Conservation (phyloP, 2,797 vertebrate genomes). For the Mareca penelope region DNA sequence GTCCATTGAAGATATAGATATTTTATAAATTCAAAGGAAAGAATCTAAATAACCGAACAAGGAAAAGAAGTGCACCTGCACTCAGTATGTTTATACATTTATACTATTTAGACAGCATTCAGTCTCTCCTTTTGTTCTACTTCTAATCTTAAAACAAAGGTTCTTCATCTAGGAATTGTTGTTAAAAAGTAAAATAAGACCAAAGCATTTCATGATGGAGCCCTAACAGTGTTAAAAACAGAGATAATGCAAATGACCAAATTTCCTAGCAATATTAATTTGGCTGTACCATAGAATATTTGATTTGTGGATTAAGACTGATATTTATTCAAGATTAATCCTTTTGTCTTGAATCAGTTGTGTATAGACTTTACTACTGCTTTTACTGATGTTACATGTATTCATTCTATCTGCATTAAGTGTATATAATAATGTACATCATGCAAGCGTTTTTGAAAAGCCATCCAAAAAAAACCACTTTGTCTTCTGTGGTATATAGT, state of each 20-base stretch:
- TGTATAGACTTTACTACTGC: background rate
- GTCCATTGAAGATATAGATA: background rate
- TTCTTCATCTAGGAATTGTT: background rate
- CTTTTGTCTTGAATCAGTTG: background rate
- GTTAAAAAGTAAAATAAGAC: background rate
- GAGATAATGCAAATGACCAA: background rate
- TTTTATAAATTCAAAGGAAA: background rate
- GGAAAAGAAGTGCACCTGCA: background rate
- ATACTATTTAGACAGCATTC: background rate
- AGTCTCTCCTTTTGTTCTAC: background rate
- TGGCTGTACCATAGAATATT: background rate
- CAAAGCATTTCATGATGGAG: background rate
- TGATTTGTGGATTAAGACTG: background rate
- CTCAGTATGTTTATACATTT: background rate
- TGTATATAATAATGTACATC: background rate
- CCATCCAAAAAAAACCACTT: background rate
- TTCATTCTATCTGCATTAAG: background rate
- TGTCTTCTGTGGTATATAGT: background rate
- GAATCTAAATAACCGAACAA: background rate
- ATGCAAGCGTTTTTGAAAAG: background rate
- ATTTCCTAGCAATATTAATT: background rate
- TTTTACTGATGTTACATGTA: background rate
- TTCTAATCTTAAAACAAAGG: conserved; percentile 11
- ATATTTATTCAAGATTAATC: background rate
- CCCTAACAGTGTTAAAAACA: background rate